Conservation (phyloP, 2,113 vertebrate genomes). For the Tetrao urogallus region DNA sequence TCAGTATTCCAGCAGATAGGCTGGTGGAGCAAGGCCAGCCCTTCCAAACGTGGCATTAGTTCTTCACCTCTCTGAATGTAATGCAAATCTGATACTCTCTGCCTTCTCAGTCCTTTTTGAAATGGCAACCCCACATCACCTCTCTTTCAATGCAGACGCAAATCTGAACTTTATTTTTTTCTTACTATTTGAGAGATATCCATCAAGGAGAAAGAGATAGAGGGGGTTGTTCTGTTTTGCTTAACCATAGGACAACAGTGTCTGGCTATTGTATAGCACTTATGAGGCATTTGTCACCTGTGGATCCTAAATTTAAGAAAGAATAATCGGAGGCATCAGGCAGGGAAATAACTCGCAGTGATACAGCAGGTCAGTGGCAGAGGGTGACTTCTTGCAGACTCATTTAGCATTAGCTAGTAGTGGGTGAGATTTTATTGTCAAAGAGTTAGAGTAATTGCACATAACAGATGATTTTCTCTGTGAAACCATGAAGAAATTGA, state of each 20-base stretch:
- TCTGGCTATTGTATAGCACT: background rate
- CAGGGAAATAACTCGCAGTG: background rate
- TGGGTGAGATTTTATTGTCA: background rate
- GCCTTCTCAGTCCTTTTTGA: background rate
- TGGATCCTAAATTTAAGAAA: background rate
- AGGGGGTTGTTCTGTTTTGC: background rate
- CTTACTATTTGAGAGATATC: background rate
- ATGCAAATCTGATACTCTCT: background rate
- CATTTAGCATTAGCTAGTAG: background rate
- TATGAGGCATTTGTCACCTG: background rate
- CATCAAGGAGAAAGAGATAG: fast-evolving
- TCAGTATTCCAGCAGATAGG: background rate
- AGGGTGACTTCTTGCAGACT: background rate
- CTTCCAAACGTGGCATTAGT: background rate
- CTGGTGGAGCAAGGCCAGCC: background rate
- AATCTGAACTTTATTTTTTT: background rate
- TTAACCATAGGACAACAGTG: background rate
- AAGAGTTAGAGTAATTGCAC: background rate
- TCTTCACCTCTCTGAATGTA: background rate
- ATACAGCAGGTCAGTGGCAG: background rate
- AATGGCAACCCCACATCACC: background rate
- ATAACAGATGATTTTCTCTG: background rate
- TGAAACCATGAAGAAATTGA: slow-evolving; percentile 27
- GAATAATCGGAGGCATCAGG: background rate
- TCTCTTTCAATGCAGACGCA: background rate